phyloP scores from a whole-genome alignment of 1,140 invertebrate species.

The Trichonephila inaurata region DNA sequence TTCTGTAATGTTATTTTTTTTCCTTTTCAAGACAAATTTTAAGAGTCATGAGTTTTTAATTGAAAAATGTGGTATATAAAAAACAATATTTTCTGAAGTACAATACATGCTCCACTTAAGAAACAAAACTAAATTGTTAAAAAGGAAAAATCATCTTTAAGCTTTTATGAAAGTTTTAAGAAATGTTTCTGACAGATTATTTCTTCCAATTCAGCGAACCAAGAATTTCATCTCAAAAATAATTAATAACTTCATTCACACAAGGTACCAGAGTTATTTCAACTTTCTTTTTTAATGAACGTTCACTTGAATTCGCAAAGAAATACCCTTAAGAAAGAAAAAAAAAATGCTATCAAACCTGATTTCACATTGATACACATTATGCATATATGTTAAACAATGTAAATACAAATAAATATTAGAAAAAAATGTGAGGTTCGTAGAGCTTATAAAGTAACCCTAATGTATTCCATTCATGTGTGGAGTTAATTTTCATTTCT shows the following conservation, averaged over 20 bases:
- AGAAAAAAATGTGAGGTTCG: too few relatives aligned
- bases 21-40: background rate
- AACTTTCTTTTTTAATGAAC: background rate
- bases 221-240: background rate
- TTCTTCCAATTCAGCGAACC: background rate
- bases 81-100: background rate
- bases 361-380: too few relatives aligned
- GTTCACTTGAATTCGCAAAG: background rate
- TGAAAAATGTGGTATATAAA: too few relatives aligned
- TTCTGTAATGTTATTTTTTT: too few relatives aligned
- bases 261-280: background rate
- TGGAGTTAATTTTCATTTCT: too few relatives aligned
- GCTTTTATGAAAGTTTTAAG: background rate
- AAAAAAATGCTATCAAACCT: too few relatives aligned
- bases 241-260: background rate
- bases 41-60: background rate
- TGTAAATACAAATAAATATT: too few relatives aligned
- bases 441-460: too few relatives aligned
- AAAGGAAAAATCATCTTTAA: background rate
- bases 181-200: constrained; percentile 1
- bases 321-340: too few relatives aligned
- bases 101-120: background rate
- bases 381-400: too few relatives aligned
- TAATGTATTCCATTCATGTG: too few relatives aligned
- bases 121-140: background rate